A percentile compares a stretch with the other conserved stretches of the same genome.
These are phyloP conservation scores for Thinocorus orbignyianus DNA, from an alignment of 2,113 vertebrate species.

Conservation along the genomic window DNA sequence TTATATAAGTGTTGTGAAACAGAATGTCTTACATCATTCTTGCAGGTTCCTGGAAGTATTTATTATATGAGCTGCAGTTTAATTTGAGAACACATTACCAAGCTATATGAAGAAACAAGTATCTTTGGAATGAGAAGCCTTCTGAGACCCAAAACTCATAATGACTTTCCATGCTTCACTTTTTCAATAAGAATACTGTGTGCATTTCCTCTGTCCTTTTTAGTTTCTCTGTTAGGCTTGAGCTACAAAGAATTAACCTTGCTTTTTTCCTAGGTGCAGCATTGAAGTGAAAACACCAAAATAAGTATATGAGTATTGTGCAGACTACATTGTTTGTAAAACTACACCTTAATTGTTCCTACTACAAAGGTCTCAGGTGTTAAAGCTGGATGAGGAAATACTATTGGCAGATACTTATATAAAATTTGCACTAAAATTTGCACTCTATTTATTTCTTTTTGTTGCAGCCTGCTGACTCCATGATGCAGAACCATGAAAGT, in stretches of 20 bases:
- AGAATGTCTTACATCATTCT: background rate
- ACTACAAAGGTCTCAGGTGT: background rate
- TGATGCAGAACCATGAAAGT: background rate
- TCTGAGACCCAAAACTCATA: background rate
- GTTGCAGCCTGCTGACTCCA: background rate
- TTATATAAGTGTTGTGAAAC: background rate
- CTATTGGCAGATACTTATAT: background rate
- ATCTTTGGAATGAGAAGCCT: background rate
- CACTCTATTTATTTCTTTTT: background rate
- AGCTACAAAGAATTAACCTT: background rate
- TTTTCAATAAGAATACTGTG: background rate
- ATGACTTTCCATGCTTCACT: background rate
- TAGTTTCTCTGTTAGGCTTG: background rate
- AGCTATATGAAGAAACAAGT: background rate
- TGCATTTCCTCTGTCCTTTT: background rate
- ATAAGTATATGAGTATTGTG: background rate
- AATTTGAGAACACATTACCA: background rate
- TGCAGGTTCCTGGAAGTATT: background rate
- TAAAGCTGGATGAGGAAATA: background rate
- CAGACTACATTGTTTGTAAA: background rate
- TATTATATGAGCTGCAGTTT: background rate
- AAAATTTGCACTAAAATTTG: background rate
- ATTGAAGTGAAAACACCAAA: background rate
- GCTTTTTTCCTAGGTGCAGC: accelerated
- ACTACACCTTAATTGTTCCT: background rate